Conservation (phyloP, 2,113 vertebrate species). For the Montifringilla adamsi region DNA sequence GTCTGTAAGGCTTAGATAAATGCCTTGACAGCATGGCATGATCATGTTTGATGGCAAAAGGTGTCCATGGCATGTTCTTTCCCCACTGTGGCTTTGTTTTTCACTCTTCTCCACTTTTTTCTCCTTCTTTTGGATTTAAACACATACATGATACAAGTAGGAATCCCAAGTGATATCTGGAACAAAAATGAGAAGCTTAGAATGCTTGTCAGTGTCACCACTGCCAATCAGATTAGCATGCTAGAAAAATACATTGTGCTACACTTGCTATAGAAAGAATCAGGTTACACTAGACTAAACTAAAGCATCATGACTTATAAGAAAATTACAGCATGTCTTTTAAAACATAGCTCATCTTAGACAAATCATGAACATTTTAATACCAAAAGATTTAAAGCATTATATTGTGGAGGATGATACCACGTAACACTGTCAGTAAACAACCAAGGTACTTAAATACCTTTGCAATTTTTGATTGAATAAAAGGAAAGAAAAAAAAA, state of each 20-base stretch:
- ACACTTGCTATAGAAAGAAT: neutral
- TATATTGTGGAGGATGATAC: neutral
- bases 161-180: slow-evolving; percentile 10
- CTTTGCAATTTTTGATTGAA: neutral
- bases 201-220: neutral
- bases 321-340: neutral
- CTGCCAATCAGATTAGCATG: neutral
- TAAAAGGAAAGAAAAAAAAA: neutral
- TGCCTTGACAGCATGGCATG: neutral
- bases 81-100: neutral
- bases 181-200: slow-evolving; percentile 31
- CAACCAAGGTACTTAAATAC: neutral
- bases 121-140: slow-evolving; percentile 42
- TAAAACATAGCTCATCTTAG: neutral
- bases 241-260: neutral
- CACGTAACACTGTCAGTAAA: neutral
- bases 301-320: neutral
- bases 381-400: neutral
- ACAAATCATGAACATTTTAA: neutral
- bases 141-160: neutral
- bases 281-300: neutral
- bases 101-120: slow-evolving; percentile 34
- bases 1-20: neutral
- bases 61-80: neutral
- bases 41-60: neutral